Evolutionary conservation across 2,113 vertebrate species (phyloP), one percentile per base, ranked within the genome.

Genomic region (Rousettus leschenaultii): DNA sequence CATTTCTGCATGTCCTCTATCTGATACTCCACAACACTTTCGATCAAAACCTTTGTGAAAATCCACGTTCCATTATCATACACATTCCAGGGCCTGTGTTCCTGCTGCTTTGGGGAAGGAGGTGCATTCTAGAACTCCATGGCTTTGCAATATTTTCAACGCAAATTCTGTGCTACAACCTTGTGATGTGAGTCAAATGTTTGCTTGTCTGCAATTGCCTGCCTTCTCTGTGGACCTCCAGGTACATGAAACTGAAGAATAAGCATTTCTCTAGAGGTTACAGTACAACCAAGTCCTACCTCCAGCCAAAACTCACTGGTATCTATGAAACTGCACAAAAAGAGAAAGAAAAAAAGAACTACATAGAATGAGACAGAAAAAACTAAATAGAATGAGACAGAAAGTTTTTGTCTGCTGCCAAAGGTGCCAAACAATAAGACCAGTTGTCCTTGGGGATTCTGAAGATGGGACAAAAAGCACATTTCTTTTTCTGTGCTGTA

Each of bases 391-490:
- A 80, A 51, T 7, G 22, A 43, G 11, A 74, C 40, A 2, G 26
- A 96, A 89, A 83, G 43, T 21, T 96, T 97, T 92, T 96, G 79
- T 91, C 48, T 94, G 59, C 73, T 89, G 86, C 79, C 89, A 97
- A 61, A 96, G 55, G 55, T 73, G 74, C 93, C 92, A 97, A 74
- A 96, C 94, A 97, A 77, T 80, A 96, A 79, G 65, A 95, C 70
- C n/a, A 86, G 93, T 96, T 89, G 70, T 75, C 70, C 55, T 74
- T 53, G 5, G 95, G 51, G 95, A 94, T 86, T 74, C 91, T 2
- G 24, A 74, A 87, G 90, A 26, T 10, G 21, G 38, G 55, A 21
- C 74, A 91, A 93, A 98, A 96, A 5, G 9, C n/a, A 45, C 30
- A 15, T 38, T 61, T 33, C n/a, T 38, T 55, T 74, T 51, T 16